Conservation (phyloP, 2,888 invertebrate species). For the Lepidonotus clava region DNA sequence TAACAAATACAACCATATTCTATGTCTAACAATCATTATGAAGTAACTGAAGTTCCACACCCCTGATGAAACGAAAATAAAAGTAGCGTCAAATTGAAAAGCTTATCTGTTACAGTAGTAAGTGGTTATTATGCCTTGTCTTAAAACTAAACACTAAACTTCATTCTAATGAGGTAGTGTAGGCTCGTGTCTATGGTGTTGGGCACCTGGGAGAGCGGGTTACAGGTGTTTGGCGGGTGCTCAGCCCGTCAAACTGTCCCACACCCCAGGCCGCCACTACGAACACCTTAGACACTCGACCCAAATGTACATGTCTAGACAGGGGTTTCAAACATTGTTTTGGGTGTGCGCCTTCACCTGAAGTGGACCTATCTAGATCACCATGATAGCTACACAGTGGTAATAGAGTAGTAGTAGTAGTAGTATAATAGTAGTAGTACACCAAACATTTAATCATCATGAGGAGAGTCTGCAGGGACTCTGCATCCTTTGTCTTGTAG, state of each 20-base stretch:
- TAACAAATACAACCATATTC: slow-evolving; percentile 54
- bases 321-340: slow-evolving; percentile 51
- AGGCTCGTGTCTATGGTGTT: slow-evolving; percentile 30
- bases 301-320: slow-evolving; percentile 51
- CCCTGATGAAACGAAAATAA: slow-evolving; percentile 47
- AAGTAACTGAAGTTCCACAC: slow-evolving; percentile 53
- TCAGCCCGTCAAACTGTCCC: not conserved
- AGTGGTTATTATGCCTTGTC: slow-evolving; percentile 47
- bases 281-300: slow-evolving; percentile 45
- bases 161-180: slow-evolving; percentile 53
- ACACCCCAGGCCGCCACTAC: not conserved
- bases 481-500: slow-evolving; percentile 52
- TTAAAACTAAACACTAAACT: slow-evolving; percentile 52
- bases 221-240: not conserved
- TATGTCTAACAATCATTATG: slow-evolving; percentile 48
- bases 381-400: slow-evolving; percentile 53
- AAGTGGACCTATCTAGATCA: slow-evolving; percentile 45
- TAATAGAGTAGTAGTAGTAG: slow-evolving; percentile 31
- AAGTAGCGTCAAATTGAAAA: slow-evolving; percentile 49
- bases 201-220: not conserved
- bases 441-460: slow-evolving; percentile 38
- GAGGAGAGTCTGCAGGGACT: slow-evolving; percentile 25
- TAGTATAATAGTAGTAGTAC: slow-evolving; percentile 25
- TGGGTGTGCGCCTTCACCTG: slow-evolving; percentile 53
- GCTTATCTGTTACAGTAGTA: slow-evolving; percentile 50